Base-by-base conservation (phyloP, 2,797 vertebrate species). In the Anas capensis region DNA sequence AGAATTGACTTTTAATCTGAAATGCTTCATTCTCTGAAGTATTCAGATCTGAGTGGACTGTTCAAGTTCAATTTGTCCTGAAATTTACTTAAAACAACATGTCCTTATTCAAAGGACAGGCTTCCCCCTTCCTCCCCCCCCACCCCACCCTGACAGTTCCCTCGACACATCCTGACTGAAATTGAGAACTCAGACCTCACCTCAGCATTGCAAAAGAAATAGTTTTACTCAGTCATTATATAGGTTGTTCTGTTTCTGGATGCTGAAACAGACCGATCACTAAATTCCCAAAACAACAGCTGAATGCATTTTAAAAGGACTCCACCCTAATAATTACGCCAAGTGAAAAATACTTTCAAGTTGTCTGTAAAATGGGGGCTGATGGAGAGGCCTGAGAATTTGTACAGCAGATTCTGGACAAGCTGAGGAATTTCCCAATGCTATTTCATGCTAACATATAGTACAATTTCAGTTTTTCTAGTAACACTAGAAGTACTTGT, bases 321-420 rank as follows among this genome's bases (percentile, higher is more conserved):
- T 90, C 84, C 56, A 87, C 75, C 57, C 42, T 95, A 78, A 82
- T 58, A 90, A 92, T 81, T 88, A 93, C 66, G 85, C 77, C 64
- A 82, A 96, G 34, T 6, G 4, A 85, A 96, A 96, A 96, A 86
- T 72, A 93, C 65, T 73, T 90, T 79, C 34, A 95, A 57, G 48
- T 95, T 64, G 66, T 19, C 48, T 92, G 48, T 49, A 73, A 79
- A 92, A 80, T 14, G 2, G 11, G 6, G 15, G 10, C 61, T 42
- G 38, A 64, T 64, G 38, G 20, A 16, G 20, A 56, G 19, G 27
- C 5, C 11, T 69, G 4, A 70, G 15, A 71, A 76, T 49, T 82
- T 89, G 31, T 87, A 36, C 19, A 70, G 64, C 10, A 34, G 38
- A 20, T 78, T 57, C 17, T 34, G 18, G 29, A 31, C 16, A 71